Evolutionary conservation across 2,797 vertebrate genomes (phyloP).

Genomic region (Galaxias olidus): DNA sequence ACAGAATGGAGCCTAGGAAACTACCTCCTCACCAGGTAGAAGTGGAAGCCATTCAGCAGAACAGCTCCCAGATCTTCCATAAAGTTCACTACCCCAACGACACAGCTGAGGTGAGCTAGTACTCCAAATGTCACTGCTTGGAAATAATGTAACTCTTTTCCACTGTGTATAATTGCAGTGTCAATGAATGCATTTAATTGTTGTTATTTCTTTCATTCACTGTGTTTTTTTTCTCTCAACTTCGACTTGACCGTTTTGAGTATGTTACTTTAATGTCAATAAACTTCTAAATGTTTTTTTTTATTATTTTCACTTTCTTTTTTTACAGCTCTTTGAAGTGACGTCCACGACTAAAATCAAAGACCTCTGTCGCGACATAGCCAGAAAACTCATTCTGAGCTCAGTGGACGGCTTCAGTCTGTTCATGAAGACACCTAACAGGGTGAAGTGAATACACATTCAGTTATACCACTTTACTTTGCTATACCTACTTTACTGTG

Average conservation of each 20-base stretch:
- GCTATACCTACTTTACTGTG: too few relatives aligned
- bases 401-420: constrained; percentile 90
- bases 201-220: too few relatives aligned
- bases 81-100: constrained; percentile 88
- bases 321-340: constrained; percentile 82
- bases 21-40: constrained; percentile 88
- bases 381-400: constrained; percentile 73
- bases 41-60: constrained; percentile 88
- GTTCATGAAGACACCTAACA: constrained; percentile 87
- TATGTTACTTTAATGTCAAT: neutral
- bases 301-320: neutral
- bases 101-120: constrained; percentile 71
- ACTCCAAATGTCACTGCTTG: too few relatives aligned
- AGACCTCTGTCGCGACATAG: constrained; percentile 77
- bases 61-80: constrained; percentile 85
- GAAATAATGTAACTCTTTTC: too few relatives aligned
- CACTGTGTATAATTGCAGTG: too few relatives aligned
- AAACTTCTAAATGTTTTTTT: neutral
- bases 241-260: too few relatives aligned
- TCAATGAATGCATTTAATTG: too few relatives aligned
- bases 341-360: constrained; percentile 79
- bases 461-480: too few relatives aligned
- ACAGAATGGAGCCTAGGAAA: constrained; percentile 83
- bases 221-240: too few relatives aligned
- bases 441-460: constrained; percentile 68